These are phyloP conservation scores for Leptopterna dolabrata DNA, from an alignment of 2,888 invertebrate genomes.

Conservation along the genomic window DNA sequence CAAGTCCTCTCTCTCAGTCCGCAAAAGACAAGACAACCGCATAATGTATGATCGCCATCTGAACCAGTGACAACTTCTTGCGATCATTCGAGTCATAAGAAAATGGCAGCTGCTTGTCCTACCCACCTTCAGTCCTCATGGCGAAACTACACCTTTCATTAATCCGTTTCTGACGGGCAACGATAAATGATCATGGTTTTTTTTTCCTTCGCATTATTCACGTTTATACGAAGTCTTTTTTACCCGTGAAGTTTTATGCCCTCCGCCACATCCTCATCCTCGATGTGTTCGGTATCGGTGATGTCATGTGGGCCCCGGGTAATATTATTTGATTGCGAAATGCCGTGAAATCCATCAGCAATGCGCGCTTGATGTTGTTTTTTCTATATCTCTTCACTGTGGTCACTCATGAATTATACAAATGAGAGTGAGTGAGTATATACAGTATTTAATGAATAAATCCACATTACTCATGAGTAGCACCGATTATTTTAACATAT, in stretches of 20 bases:
- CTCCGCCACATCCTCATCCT: background rate
- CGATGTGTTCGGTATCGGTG: background rate
- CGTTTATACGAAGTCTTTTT: constrained; percentile 28
- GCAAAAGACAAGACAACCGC: constrained; percentile 40
- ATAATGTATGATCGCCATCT: constrained; percentile 36
- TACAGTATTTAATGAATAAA: no score
- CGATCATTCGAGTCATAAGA: constrained; percentile 47
- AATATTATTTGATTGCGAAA: background rate
- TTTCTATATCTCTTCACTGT: background rate
- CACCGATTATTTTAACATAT: no score
- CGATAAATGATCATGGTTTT: constrained; percentile 39
- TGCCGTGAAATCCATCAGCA: background rate
- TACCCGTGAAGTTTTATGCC: constrained; percentile 1
- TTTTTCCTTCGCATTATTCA: constrained; percentile 27
- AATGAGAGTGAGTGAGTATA: no score
- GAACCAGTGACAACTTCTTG: constrained; percentile 40
- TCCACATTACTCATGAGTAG: no score
- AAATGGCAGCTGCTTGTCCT: constrained; percentile 46
- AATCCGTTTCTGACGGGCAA: constrained; percentile 36
- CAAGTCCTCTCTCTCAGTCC: background rate
- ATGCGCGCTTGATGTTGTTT: background rate
- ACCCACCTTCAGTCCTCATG: constrained; percentile 21
- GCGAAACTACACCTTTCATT: constrained; percentile 44
- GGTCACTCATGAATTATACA: background rate
- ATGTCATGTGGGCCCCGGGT: background rate